These are phyloP conservation scores for Thymelicus sylvestris DNA, from an alignment of 2,888 invertebrate species.

Conservation along the genomic window DNA sequence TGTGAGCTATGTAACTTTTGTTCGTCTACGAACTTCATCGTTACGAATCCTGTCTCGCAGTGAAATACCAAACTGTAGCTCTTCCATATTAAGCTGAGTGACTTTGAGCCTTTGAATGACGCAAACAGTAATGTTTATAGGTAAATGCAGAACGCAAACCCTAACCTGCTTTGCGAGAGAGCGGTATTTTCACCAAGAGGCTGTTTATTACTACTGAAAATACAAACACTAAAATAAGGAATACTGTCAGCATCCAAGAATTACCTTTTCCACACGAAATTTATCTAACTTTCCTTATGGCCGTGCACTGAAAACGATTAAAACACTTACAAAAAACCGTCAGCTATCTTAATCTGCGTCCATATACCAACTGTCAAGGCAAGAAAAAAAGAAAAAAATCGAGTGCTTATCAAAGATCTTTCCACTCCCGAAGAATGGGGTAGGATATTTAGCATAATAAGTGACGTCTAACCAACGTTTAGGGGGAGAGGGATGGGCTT, in stretches of 20 bases:
- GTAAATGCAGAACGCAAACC: no score
- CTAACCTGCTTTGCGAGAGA: no score
- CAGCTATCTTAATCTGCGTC: constrained; percentile 80
- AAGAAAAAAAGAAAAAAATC: constrained; percentile 61
- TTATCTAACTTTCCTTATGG: constrained; percentile 36
- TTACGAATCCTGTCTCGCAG: no score
- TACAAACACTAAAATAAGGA: not conserved
- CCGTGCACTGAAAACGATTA: constrained; percentile 62
- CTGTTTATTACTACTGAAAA: not conserved
- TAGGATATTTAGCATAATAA: constrained; percentile 84
- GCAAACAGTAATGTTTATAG: no score
- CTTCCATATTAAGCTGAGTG: no score
- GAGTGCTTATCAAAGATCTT: constrained; percentile 71
- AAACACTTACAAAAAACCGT: constrained; percentile 62
- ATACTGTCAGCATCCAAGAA: not conserved
- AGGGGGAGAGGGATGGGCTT: constrained; percentile 58
- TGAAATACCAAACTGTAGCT: no score
- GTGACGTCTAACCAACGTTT: constrained; percentile 80
- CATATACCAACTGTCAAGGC: constrained; percentile 83
- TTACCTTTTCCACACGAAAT: constrained; percentile 10
- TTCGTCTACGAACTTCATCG: no score
- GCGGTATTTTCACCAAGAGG: no score
- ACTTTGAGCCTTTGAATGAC: no score
- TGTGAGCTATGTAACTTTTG: no score
- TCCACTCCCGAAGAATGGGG: constrained; percentile 71